Percentiles rank a stretch among this genome's conserved stretches.
Evolutionary conservation across 2,888 invertebrate genomes (phyloP).

Genomic region (Acronicta aceris): DNA sequence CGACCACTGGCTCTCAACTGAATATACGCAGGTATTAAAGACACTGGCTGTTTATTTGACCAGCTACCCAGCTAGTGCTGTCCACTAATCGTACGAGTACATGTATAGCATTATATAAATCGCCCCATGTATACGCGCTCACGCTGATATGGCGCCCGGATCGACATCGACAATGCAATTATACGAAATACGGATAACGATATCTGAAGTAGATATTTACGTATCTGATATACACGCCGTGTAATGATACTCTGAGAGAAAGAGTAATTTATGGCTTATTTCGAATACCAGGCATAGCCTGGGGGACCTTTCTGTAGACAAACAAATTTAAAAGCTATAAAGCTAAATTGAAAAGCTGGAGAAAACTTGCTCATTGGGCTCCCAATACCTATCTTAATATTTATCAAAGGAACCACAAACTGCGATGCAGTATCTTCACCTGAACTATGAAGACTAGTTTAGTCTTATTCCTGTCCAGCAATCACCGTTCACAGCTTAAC

Average conservation of each 20-base stretch:
- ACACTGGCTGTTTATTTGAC: conserved; percentile 28
- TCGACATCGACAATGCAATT: conserved; percentile 4
- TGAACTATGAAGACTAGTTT: background rate
- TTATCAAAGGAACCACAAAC: no score
- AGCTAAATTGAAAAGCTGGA: no score
- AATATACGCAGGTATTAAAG: conserved; percentile 23
- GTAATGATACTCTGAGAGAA: background rate
- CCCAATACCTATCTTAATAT: no score
- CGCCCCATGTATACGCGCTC: no score
- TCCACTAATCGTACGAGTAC: conserved; percentile 29
- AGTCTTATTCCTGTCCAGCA: background rate
- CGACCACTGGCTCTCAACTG: conserved; percentile 64
- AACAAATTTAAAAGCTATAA: no score
- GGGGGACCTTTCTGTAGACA: no score
- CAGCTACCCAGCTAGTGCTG: conserved; percentile 48
- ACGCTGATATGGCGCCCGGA: background rate
- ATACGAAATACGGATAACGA: conserved; percentile 14
- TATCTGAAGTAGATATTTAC: conserved; percentile 17
- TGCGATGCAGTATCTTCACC: no score
- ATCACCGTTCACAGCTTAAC: background rate
- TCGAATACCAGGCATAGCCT: background rate
- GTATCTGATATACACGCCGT: background rate
- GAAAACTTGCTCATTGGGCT: no score
- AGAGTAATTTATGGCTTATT: background rate
- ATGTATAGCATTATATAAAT: conserved; percentile 9